These are phyloP conservation scores for Synanthedon tipuliformis DNA, from an alignment of 2,888 invertebrate genomes.

Conservation along the genomic window DNA sequence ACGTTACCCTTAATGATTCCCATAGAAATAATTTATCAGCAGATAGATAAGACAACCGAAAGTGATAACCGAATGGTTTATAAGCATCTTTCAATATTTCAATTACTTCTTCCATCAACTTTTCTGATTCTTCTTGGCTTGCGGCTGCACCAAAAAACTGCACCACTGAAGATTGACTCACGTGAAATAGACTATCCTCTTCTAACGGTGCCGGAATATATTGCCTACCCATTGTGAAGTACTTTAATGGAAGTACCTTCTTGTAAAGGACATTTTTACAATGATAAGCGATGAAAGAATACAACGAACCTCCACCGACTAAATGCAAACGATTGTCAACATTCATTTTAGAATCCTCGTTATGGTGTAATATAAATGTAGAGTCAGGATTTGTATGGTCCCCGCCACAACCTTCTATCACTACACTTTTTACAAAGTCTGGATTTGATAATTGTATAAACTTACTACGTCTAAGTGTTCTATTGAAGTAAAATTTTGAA, in stretches of 20 bases:
- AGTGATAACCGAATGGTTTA: slow-evolving; percentile 74
- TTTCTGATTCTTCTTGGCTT: slow-evolving; percentile 55
- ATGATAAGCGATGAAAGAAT: slow-evolving; percentile 79
- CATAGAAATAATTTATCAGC: slow-evolving; percentile 71
- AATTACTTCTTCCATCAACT: slow-evolving; percentile 68
- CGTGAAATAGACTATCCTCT: slow-evolving; percentile 72
- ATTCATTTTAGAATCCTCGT: slow-evolving; percentile 63
- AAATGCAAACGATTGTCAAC: slow-evolving; percentile 76
- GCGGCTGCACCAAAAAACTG: slow-evolving; percentile 74
- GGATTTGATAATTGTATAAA: slow-evolving; percentile 79
- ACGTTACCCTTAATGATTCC: slow-evolving; percentile 76
- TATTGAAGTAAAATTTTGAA: slow-evolving; percentile 63
- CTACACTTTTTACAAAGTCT: slow-evolving; percentile 80
- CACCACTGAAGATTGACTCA: slow-evolving; percentile 76
- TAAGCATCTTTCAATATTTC: slow-evolving; percentile 70
- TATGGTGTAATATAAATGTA: slow-evolving; percentile 72
- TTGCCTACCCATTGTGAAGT: slow-evolving; percentile 77
- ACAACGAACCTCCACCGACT: slow-evolving; percentile 79
- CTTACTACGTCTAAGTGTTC: slow-evolving; percentile 46
- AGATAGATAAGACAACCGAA: slow-evolving; percentile 72
- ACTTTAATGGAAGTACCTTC: slow-evolving; percentile 75
- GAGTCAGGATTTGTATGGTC: slow-evolving; percentile 65
- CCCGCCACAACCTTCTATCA: slow-evolving; percentile 79
- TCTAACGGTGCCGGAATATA: slow-evolving; percentile 65
- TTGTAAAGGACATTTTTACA: slow-evolving; percentile 74